phyloP scores from a whole-genome alignment of 2,113 vertebrate species.

The Percopsis transmontana region DNA sequence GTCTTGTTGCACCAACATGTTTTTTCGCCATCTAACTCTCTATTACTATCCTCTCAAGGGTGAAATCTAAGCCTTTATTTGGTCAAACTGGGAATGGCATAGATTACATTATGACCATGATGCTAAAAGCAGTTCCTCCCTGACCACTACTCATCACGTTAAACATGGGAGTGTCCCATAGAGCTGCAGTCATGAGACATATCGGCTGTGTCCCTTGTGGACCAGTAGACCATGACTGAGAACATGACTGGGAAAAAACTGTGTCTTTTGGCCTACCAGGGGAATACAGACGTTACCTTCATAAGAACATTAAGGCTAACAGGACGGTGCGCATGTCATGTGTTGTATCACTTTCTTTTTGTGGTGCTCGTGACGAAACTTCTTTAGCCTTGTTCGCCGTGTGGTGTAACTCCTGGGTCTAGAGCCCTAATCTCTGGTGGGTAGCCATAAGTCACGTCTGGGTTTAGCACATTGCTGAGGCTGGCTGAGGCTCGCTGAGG shows the following conservation, averaged over 20 bases:
- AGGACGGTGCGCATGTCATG: constrained; percentile 40
- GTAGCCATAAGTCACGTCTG: constrained; percentile 73
- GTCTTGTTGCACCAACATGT: constrained; percentile 20
- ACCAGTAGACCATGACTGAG: constrained; percentile 39
- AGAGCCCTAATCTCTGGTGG: constrained; percentile 66
- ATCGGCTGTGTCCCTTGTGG: constrained; percentile 56
- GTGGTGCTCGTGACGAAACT: constrained; percentile 41
- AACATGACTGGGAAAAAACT: constrained; percentile 41
- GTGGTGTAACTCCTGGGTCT: constrained; percentile 47
- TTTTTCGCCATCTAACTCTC: constrained; percentile 51
- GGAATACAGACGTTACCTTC: constrained; percentile 32
- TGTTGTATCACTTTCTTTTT: constrained; percentile 42
- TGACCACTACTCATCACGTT: constrained; percentile 47
- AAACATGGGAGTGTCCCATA: constrained; percentile 55
- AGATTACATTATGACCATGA: constrained; percentile 55
- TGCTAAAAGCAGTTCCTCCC: constrained; percentile 53
- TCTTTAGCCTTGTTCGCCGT: constrained; percentile 52
- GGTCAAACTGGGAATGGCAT: constrained; percentile 47
- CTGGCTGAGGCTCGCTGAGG: constrained; percentile 68
- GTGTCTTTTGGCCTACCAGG: constrained; percentile 36
- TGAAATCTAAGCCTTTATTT: constrained; percentile 52
- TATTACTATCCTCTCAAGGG: constrained; percentile 53
- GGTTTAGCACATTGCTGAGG: constrained; percentile 75
- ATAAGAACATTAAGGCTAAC: constrained; percentile 36
- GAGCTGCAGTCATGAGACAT: constrained; percentile 55